phyloP scores from a whole-genome alignment of 1,140 invertebrate genomes.

The Artemia franciscana region DNA sequence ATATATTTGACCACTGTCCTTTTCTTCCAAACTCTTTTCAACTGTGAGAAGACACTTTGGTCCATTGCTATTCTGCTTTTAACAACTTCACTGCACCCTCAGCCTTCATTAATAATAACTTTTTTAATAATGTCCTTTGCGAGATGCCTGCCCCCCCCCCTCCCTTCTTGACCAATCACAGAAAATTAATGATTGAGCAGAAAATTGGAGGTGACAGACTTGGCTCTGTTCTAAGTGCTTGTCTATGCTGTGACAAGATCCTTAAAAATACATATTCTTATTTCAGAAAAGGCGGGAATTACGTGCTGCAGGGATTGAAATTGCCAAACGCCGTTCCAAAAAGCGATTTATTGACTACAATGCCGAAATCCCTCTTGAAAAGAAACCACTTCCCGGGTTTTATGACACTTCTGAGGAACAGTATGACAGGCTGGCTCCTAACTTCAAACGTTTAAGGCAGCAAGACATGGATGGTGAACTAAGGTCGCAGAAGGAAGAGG shows the following conservation, averaged over 20 bases:
- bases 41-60: too few relatives aligned
- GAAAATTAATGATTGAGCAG: too few relatives aligned
- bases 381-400: slow-evolving; percentile 68
- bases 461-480: slow-evolving; percentile 82
- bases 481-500: slow-evolving; percentile 64
- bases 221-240: too few relatives aligned
- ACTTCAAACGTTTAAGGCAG: slow-evolving; percentile 68
- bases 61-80: too few relatives aligned
- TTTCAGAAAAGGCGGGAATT: slow-evolving; percentile 83
- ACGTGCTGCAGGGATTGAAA: slow-evolving; percentile 84
- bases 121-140: too few relatives aligned
- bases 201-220: too few relatives aligned
- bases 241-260: slow-evolving; percentile 24
- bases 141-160: too few relatives aligned
- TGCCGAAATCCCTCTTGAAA: slow-evolving; percentile 91
- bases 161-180: too few relatives aligned
- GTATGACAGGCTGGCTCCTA: slow-evolving; percentile 61
- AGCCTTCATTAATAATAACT: too few relatives aligned
- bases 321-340: slow-evolving; percentile 27
- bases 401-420: slow-evolving; percentile 77
- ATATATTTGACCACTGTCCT: too few relatives aligned
- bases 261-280: slow-evolving; percentile 5
- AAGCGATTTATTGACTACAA: slow-evolving; percentile 91
- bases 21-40: too few relatives aligned
- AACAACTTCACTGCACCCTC: too few relatives aligned